Evolutionary conservation across 2,113 vertebrate genomes (phyloP), one percentile per base, ranked within the genome.

Genomic region (Pipra filicauda): DNA sequence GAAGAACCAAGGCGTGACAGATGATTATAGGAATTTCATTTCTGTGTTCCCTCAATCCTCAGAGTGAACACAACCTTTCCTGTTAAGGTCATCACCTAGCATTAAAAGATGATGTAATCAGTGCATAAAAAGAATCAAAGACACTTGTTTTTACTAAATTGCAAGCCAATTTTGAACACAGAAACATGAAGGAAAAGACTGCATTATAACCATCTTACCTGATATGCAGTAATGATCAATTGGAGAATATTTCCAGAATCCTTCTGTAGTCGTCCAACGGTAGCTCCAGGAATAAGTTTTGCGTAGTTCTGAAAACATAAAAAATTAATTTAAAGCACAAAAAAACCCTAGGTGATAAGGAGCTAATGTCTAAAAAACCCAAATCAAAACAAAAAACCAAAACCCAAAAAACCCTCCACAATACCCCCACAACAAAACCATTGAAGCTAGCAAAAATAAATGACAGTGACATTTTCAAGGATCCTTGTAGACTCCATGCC

Each of bases 191-290:
- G 43, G 35, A 69, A 52, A 61, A 61, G 76, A 71, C 48, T 22
- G 73, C 77, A 11, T 24, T 61, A 15, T 37, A 82, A 51, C 16
- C 37, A 20, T 64, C 97, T 94, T 98, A 99, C 99, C 98, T 99
- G 99, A 93, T 99, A 99, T 10, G 99, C 99, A 15, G 98, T 98
- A 94, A 99, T 97, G 93, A 99, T 99, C 93, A 99, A 35, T 84
- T 99, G 98, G 74, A 99, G 98, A 93, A 99, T 98, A 97, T 99
- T 99, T 85, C 98, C 97, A 13, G 99, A 99, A 96, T 99, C 99
- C 11, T 93, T 64, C 46, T 98, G 98, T 87, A 99, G 94, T 37
- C 97, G 96, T 65, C 99, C 99, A 55, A 99, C 99, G 0, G 99
- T 99, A 81, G 99, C 99, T 49, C 99, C 99, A 96, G 99, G 99